These are phyloP conservation scores for Chromis chromis DNA, from an alignment of 2,797 vertebrate species.

Conservation along the genomic window DNA sequence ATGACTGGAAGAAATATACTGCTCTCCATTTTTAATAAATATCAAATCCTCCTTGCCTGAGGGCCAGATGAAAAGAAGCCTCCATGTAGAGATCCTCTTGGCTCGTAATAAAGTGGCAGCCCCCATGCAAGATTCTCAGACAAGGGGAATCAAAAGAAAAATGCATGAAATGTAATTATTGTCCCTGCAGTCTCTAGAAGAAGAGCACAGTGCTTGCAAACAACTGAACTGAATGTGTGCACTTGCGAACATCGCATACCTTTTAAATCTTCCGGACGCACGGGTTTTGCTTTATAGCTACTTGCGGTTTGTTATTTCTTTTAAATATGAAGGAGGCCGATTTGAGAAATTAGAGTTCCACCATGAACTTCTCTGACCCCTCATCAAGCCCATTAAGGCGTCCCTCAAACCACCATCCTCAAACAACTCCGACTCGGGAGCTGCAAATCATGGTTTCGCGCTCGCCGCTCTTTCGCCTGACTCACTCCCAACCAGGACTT, in stretches of 20 bases:
- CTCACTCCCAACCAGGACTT: slow-evolving; percentile 59
- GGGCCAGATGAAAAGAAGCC: slow-evolving; percentile 76
- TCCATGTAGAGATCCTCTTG: slow-evolving; percentile 72
- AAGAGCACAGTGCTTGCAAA: slow-evolving; percentile 12
- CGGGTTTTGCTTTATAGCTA: slow-evolving; percentile 19
- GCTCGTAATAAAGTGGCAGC: slow-evolving; percentile 73
- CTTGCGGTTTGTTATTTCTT: slow-evolving; percentile 32
- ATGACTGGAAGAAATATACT: slow-evolving; percentile 81
- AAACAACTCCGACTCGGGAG: slow-evolving; percentile 35
- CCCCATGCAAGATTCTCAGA: slow-evolving; percentile 60
- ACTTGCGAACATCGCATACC: not conserved
- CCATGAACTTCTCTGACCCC: slow-evolving; percentile 55
- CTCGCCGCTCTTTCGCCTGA: slow-evolving; percentile 51
- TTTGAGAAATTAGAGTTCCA: slow-evolving; percentile 35
- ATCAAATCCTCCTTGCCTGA: slow-evolving; percentile 80
- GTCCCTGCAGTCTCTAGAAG: slow-evolving; percentile 25
- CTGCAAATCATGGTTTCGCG: slow-evolving; percentile 60
- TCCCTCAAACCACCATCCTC: slow-evolving; percentile 54
- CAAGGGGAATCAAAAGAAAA: slow-evolving; percentile 63
- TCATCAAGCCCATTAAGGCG: slow-evolving; percentile 52
- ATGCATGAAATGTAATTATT: slow-evolving; percentile 67
- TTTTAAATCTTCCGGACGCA: not conserved
- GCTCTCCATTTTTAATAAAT: slow-evolving; percentile 86
- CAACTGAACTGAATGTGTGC: slow-evolving; percentile 5
- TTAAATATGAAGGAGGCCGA: slow-evolving; percentile 44